Percentiles rank a stretch among this genome's conserved stretches.
phyloP scores from a whole-genome alignment of 2,888 invertebrate genomes.

The Strigamia transsilvanica region DNA sequence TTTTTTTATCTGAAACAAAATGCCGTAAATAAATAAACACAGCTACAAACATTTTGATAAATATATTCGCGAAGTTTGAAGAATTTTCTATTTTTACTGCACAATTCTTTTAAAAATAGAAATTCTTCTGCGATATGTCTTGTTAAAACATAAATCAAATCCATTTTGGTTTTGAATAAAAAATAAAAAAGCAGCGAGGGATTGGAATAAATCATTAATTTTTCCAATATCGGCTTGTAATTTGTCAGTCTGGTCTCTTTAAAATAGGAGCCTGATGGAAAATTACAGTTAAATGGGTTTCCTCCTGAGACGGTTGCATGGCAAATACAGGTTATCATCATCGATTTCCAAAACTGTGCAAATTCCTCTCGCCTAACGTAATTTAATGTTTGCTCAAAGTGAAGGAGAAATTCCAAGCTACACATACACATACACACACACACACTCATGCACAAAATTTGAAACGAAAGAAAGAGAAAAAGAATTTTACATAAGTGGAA shows the following conservation, averaged over 20 bases:
- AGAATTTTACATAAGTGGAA: not conserved
- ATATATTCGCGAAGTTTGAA: too few species aligned
- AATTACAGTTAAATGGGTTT: constrained; percentile 38
- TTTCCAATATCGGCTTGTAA: constrained; percentile 26
- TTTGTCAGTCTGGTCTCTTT: not conserved
- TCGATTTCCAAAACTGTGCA: constrained; percentile 38
- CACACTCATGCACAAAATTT: not conserved
- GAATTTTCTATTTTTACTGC: too few species aligned
- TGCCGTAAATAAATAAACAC: too few species aligned
- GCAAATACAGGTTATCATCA: constrained; percentile 33
- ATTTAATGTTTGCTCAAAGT: constrained; percentile 38
- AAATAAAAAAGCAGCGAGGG: not conserved
- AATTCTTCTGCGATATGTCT: not conserved
- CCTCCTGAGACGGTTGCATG: constrained; percentile 19
- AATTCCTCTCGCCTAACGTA: constrained; percentile 38
- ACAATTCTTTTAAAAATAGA: too few species aligned
- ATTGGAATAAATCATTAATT: constrained; percentile 2
- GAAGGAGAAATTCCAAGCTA: not conserved
- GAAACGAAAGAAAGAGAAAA: not conserved
- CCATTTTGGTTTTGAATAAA: not conserved
- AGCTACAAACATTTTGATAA: too few species aligned
- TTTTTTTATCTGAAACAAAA: too few species aligned
- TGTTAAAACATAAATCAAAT: not conserved
- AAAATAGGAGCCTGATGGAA: constrained; percentile 24
- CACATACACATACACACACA: not conserved